Evolutionary conservation across 1,140 invertebrate genomes (phyloP).

Genomic region (Scaptomyza graminum): DNA sequence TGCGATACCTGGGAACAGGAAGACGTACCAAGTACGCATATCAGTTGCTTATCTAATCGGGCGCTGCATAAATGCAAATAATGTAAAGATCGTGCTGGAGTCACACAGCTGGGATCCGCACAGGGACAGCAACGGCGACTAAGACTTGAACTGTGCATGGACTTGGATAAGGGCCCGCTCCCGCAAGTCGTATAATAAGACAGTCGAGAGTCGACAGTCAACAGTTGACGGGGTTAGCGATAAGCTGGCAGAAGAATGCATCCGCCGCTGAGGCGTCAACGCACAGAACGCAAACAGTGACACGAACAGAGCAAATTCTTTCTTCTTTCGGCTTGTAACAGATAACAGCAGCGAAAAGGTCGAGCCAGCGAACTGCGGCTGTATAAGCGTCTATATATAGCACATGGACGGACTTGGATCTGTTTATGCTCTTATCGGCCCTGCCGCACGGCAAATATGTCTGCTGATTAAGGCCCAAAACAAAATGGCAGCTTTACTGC

Average conservation of each 20-base stretch:
- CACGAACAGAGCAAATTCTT: slow-evolving; percentile 81
- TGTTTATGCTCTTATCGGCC: slow-evolving; percentile 64
- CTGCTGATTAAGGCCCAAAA: slow-evolving; percentile 72
- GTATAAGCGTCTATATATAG: slow-evolving; percentile 44
- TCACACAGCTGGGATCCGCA: slow-evolving; percentile 23
- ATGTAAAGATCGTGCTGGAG: slow-evolving; percentile 56
- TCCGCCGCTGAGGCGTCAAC: slow-evolving; percentile 60
- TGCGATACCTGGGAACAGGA: slow-evolving; percentile 69
- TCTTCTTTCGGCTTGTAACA: slow-evolving; percentile 52
- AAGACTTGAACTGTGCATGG: slow-evolving; percentile 8
- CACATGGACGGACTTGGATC: slow-evolving; percentile 55
- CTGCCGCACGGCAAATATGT: slow-evolving; percentile 55
- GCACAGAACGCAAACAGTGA: slow-evolving; percentile 62
- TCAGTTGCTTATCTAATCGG: slow-evolving; percentile 70
- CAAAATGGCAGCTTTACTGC: slow-evolving; percentile 64
- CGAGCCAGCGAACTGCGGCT: slow-evolving; percentile 26
- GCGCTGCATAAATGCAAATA: slow-evolving; percentile 81
- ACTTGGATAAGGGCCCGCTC: slow-evolving; percentile 7
- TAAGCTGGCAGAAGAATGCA: slow-evolving; percentile 69
- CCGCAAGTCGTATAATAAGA: slow-evolving; percentile 59
- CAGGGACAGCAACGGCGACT: neutral
- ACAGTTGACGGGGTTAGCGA: slow-evolving; percentile 57
- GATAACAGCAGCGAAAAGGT: slow-evolving; percentile 64
- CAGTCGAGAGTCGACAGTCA: slow-evolving; percentile 43
- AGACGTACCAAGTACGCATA: slow-evolving; percentile 58